Percentiles rank a stretch among this genome's conserved stretches.
These are phyloP conservation scores for Contarinia nasturtii DNA, from an alignment of 1,140 invertebrate genomes.

Conservation along the genomic window DNA sequence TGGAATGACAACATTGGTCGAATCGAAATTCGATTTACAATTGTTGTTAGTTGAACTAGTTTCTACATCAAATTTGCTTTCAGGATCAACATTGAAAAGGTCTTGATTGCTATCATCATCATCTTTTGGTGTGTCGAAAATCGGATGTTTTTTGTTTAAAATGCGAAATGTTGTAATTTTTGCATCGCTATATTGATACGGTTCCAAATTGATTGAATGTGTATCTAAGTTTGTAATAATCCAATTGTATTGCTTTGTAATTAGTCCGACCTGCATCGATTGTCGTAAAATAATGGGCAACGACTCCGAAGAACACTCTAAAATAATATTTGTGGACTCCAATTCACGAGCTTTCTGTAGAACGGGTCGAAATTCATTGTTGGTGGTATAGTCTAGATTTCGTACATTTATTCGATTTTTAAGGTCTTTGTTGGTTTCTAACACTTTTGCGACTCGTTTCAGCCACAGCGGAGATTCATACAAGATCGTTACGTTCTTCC, in stretches of 20 bases:
- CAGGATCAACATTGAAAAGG: too few relatives aligned
- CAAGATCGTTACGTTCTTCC: slow-evolving; percentile 72
- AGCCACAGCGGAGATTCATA: slow-evolving; percentile 53
- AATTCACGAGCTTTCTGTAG: slow-evolving; percentile 38
- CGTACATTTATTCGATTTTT: too few relatives aligned
- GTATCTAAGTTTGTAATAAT: slow-evolving; percentile 51
- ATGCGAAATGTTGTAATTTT: slow-evolving; percentile 57
- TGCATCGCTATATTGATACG: slow-evolving; percentile 49
- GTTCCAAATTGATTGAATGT: slow-evolving; percentile 45
- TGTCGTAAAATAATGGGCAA: slow-evolving; percentile 42
- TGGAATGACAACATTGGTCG: too few relatives aligned
- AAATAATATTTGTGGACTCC: slow-evolving; percentile 49
- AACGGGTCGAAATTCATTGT: slow-evolving; percentile 31
- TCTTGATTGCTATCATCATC: too few relatives aligned
- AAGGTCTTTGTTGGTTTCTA: slow-evolving; percentile 36
- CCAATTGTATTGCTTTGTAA: slow-evolving; percentile 41
- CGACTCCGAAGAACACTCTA: slow-evolving; percentile 51
- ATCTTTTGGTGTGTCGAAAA: too few relatives aligned
- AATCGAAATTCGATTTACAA: background rate
- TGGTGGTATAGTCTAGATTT: slow-evolving; percentile 1
- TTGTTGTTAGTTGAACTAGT: slow-evolving; percentile 26
- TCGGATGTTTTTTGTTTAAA: slow-evolving; percentile 26
- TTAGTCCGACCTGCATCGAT: slow-evolving; percentile 53
- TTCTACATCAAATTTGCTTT: too few relatives aligned
- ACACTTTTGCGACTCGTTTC: slow-evolving; percentile 48